Conservation (phyloP, 2,113 vertebrate species). For the Cinclus mexicanus region DNA sequence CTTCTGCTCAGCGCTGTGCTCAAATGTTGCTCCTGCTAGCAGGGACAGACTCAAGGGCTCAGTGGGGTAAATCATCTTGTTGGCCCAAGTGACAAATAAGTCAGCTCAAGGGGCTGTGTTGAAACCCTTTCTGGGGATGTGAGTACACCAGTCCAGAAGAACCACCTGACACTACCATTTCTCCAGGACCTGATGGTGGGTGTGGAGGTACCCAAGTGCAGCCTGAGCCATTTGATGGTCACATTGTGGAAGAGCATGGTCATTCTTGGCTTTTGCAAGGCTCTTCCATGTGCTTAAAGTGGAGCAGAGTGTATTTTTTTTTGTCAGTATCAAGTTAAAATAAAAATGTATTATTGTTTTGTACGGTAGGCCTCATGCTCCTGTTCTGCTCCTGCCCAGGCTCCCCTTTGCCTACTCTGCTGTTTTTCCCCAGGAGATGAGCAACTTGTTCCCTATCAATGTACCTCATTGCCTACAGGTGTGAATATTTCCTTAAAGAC, state of each 20-base stretch:
- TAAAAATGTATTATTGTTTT: not conserved
- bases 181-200: not conserved
- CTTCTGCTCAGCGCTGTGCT: fast-evolving
- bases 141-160: not conserved
- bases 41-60: not conserved
- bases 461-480: not conserved
- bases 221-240: not conserved
- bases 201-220: not conserved
- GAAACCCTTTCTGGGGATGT: not conserved
- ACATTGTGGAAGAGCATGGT: not conserved
- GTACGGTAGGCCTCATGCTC: fast-evolving
- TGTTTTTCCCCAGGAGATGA: not conserved
- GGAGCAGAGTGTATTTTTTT: not conserved
- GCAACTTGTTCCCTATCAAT: not conserved
- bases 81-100: not conserved
- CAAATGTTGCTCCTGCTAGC: not conserved
- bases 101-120: not conserved
- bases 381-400: not conserved
- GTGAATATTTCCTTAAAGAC: not conserved
- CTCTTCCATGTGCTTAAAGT: not conserved
- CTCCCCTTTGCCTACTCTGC: not conserved
- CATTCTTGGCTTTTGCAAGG: not conserved
- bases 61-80: not conserved
- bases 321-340: not conserved
- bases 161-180: not conserved